Evolutionary conservation across 35 echinoderm and acorn worm species (phyloP), one percentile per base, ranked within the genome.

Genomic region (Patiria miniata): DNA sequence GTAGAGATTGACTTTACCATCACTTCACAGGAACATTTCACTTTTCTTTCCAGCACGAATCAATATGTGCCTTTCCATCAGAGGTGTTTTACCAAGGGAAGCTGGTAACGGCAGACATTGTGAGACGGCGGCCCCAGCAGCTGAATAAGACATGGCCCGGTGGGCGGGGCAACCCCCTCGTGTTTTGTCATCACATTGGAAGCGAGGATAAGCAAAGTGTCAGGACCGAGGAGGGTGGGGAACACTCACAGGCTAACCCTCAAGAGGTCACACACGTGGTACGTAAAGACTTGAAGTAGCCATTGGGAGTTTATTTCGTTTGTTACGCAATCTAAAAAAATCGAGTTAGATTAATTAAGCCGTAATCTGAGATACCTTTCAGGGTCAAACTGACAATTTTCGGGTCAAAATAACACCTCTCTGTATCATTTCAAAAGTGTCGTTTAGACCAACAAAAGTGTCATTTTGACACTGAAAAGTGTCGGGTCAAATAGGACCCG

Each of bases 181-280:
- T 92, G 21, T 95, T 95, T 58, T 95, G 94, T 73, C 94, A 95
- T 65, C 51, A 52, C 18, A 50, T 79, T 32, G 94, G 94, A 37
- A 87, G 39, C n/a, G 94, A 95, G 39, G 94, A 92, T 76, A 95
- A 89, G 9, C 37, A 92, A 36, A 95, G 81, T 21, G 93, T 95
- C 18, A 69, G 76, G 18, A 87, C 83, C 0, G 88, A 81, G 22
- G 94, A 95, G 44, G 94, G 94, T 18, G 88, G 82, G 54, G 94
- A 95, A 73, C 81, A 85, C 81, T 92, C 90, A 4, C 88, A 89
- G 59, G 86, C 52, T 19, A 95, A 95, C 40, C 59, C 77, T 54
- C 51, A 83, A 30, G 94, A 95, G 54, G 81, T 86, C 12, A 7
- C 52, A 8, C 85, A 95, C 54, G 94, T 91, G 18, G 94, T 95